Conservation (phyloP, 2,888 invertebrate genomes). For the Dusona sp. region DNA sequence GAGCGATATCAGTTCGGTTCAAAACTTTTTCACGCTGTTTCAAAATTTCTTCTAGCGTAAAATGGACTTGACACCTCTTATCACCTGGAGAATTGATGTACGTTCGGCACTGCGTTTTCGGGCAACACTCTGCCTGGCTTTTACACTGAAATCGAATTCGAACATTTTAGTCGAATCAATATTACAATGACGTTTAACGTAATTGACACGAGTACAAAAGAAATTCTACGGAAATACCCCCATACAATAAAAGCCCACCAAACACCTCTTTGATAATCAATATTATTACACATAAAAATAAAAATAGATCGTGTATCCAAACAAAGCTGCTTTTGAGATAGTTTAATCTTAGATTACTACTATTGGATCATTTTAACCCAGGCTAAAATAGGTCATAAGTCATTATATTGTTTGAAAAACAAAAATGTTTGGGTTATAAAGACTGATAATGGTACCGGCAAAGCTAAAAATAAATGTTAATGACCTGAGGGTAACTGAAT, state of each 20-base stretch:
- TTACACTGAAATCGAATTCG: conserved; percentile 8
- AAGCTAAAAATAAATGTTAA: too few relatives aligned
- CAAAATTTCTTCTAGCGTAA: conserved; percentile 75
- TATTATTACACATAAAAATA: too few relatives aligned
- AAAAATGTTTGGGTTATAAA: too few relatives aligned
- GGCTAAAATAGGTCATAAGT: too few relatives aligned
- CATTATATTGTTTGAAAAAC: too few relatives aligned
- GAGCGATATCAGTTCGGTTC: conserved; percentile 72
- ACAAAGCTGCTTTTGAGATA: too few relatives aligned
- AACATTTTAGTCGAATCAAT: background rate
- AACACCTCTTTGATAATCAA: background rate
- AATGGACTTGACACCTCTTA: background rate
- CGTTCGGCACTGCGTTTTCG: conserved; percentile 72
- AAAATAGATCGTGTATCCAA: too few relatives aligned
- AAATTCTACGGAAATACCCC: too few relatives aligned
- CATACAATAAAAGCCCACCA: background rate
- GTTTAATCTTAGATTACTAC: too few relatives aligned
- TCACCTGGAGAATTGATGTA: background rate
- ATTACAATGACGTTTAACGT: background rate
- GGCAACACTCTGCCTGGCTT: background rate
- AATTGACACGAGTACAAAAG: background rate
- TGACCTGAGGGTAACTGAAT: too few relatives aligned
- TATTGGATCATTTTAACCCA: too few relatives aligned
- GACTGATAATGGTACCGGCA: too few relatives aligned
- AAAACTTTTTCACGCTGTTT: conserved; percentile 77